phyloP scores from a whole-genome alignment of 2,797 vertebrate genomes.

The Eulemur rubriventer region DNA sequence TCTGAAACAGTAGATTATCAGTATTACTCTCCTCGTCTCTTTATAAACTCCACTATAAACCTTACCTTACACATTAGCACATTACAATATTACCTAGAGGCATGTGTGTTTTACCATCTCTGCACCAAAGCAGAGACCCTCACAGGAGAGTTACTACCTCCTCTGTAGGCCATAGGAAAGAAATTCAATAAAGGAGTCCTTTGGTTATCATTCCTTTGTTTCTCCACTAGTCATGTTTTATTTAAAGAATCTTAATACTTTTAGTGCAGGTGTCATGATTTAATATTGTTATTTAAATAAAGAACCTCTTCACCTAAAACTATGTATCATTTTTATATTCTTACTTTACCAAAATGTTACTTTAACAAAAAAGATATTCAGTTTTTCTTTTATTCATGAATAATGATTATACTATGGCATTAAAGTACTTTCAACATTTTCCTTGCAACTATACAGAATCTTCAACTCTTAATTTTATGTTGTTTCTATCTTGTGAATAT shows the following conservation, averaged over 20 bases:
- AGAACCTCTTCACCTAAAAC: background rate
- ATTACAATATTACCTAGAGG: background rate
- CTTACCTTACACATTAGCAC: background rate
- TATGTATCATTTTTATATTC: background rate
- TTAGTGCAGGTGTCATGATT: background rate
- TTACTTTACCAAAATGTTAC: background rate
- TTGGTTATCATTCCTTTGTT: background rate
- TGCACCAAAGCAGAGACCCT: background rate
- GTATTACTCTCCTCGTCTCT: background rate
- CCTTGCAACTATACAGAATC: background rate
- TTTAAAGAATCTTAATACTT: background rate
- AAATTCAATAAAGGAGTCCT: background rate
- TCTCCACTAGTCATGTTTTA: background rate
- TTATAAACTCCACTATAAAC: background rate
- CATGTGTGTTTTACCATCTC: background rate
- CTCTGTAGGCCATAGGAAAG: background rate
- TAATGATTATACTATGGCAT: background rate
- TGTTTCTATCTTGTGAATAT: background rate
- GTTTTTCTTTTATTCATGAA: background rate
- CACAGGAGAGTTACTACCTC: background rate
- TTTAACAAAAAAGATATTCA: background rate
- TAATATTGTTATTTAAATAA: background rate
- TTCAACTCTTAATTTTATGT: background rate
- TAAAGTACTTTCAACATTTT: slow-evolving; percentile 9
- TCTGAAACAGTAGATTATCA: background rate